Evolutionary conservation across 2,113 vertebrate species (phyloP).

Genomic region (Cynoglossus semilaevis): DNA sequence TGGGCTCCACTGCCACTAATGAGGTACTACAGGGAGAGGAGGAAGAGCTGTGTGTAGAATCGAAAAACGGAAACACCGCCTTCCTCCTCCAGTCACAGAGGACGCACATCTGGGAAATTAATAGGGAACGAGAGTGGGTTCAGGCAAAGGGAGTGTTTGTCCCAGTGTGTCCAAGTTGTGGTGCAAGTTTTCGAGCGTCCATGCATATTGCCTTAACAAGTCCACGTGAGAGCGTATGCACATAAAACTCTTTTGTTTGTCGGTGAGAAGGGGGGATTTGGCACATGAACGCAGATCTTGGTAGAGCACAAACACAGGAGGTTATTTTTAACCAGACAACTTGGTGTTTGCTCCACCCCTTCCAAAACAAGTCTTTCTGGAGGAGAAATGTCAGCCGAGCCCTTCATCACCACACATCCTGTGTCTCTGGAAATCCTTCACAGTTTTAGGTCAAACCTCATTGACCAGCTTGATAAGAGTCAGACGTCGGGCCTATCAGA

Average conservation of each 20-base stretch:
- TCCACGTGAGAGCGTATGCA: slow-evolving; percentile 19
- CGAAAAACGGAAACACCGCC: slow-evolving; percentile 20
- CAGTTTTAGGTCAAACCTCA: slow-evolving; percentile 15
- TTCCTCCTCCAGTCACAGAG: slow-evolving; percentile 29
- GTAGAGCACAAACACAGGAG: slow-evolving; percentile 2
- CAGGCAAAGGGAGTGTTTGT: slow-evolving; percentile 31
- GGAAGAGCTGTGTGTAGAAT: neutral
- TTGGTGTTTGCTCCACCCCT: slow-evolving; percentile 31
- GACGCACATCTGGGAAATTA: slow-evolving; percentile 40
- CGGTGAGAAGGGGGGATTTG: slow-evolving; percentile 18
- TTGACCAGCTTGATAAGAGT: slow-evolving; percentile 18
- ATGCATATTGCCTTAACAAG: slow-evolving; percentile 31
- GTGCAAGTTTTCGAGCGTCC: slow-evolving; percentile 29
- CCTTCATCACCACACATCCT: slow-evolving; percentile 24
- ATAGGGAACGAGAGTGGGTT: slow-evolving; percentile 43
- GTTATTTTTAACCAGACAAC: slow-evolving; percentile 41
- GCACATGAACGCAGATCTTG: slow-evolving; percentile 28
- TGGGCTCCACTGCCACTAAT: slow-evolving; percentile 14
- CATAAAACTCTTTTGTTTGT: slow-evolving; percentile 35
- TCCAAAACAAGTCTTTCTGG: slow-evolving; percentile 1
- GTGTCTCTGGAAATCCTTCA: slow-evolving; percentile 7
- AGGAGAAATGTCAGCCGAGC: neutral
- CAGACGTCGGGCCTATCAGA: slow-evolving; percentile 5
- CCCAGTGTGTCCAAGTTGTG: slow-evolving; percentile 16
- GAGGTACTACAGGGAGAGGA: slow-evolving; percentile 13